These are phyloP conservation scores for Scelioninae gen. 2 DNA, from an alignment of 2,888 invertebrate species.

Conservation along the genomic window DNA sequence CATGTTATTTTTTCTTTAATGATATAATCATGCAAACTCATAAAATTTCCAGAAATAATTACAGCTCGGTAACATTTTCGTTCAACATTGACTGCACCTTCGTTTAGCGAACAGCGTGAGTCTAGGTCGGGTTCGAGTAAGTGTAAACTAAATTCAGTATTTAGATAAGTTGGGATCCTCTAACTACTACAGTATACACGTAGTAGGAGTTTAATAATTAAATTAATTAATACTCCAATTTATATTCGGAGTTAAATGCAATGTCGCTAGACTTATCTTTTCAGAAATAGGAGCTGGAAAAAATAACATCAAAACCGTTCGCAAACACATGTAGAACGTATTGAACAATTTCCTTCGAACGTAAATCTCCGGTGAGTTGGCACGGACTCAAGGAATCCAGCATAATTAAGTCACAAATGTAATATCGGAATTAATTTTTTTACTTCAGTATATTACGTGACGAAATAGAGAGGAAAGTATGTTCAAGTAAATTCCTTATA, in stretches of 20 bases:
- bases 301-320: background rate
- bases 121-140: slow-evolving; percentile 8
- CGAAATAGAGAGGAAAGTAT: too few species aligned
- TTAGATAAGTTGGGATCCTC: slow-evolving; percentile 27
- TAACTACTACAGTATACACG: slow-evolving; percentile 33
- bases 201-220: slow-evolving; percentile 28
- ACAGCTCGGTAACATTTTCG: too few species aligned
- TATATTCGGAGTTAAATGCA: slow-evolving; percentile 23
- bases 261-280: slow-evolving; percentile 3
- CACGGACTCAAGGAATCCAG: too few species aligned
- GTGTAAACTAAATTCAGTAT: slow-evolving; percentile 45
- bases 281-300: background rate
- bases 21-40: too few species aligned
- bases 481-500: too few species aligned
- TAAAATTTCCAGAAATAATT: too few species aligned
- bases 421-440: too few species aligned
- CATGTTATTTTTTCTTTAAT: too few species aligned
- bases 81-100: slow-evolving; percentile 2
- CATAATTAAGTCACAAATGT: too few species aligned
- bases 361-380: too few species aligned
- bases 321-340: background rate
- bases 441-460: too few species aligned
- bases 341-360: background rate
- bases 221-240: slow-evolving; percentile 41
- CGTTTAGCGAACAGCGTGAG: background rate